Conservation (phyloP, 1,140 invertebrate genomes). For the Drosophila grimshawi region DNA sequence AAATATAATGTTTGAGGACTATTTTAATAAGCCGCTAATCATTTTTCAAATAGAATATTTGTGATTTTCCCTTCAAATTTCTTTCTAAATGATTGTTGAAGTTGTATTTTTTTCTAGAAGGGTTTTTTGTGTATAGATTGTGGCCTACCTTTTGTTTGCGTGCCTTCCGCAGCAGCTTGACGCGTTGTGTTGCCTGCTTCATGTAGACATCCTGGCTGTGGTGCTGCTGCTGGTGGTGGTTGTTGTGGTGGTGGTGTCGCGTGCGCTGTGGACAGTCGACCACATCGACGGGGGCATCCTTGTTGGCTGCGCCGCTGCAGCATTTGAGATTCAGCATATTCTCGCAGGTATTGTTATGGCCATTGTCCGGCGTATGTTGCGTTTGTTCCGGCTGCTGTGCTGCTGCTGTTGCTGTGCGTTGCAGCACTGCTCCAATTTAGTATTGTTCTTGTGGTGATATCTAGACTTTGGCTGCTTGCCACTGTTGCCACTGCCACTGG, state of each 20-base stretch:
- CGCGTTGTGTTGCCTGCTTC: slow-evolving; percentile 80
- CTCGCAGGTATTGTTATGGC: slow-evolving; percentile 77
- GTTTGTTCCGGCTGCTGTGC: slow-evolving; percentile 29
- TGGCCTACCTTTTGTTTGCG: slow-evolving; percentile 83
- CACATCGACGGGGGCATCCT: slow-evolving; percentile 42
- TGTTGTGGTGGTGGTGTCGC: slow-evolving; percentile 23
- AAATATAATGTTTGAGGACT: too few relatives aligned
- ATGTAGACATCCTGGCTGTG: slow-evolving; percentile 78
- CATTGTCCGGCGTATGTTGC: slow-evolving; percentile 64
- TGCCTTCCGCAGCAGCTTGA: slow-evolving; percentile 80
- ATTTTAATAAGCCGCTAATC: too few relatives aligned
- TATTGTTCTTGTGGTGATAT: slow-evolving; percentile 72
- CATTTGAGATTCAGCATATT: slow-evolving; percentile 81
- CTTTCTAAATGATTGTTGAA: too few relatives aligned
- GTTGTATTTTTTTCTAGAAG: background rate
- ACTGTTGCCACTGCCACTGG: slow-evolving; percentile 47
- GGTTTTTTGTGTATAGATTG: slow-evolving; percentile 36
- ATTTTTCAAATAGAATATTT: too few relatives aligned
- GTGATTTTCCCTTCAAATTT: too few relatives aligned
- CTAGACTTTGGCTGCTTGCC: slow-evolving; percentile 51
- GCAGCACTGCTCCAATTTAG: slow-evolving; percentile 71
- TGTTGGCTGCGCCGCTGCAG: slow-evolving; percentile 53
- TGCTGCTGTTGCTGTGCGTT: slow-evolving; percentile 40
- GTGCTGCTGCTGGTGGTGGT: slow-evolving; percentile 35
- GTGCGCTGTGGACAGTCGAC: slow-evolving; percentile 52